Base-by-base conservation (phyloP, 2,888 invertebrate genomes). In the Caenorhabditis sp. region DNA sequence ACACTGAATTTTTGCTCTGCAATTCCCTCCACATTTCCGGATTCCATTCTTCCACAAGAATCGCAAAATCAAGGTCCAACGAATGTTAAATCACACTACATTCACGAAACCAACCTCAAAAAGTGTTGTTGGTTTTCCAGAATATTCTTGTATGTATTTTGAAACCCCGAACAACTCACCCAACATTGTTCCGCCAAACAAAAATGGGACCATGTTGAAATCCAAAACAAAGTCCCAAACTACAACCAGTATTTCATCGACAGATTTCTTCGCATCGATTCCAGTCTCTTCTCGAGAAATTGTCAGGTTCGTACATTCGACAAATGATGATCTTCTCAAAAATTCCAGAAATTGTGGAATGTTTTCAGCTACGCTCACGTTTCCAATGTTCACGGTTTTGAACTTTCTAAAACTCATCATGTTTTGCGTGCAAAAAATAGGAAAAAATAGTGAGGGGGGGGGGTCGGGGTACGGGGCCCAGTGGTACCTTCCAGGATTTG, bases 61-160 rank as follows among this genome's bases (percentile, higher is more conserved):
- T 37, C 1, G 64, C 49, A 0, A 77, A 1, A 27, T 77, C 77
- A 68, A 77, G 66, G 23, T 77, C 77, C 0, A 0, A 3, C 4
- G 77, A 73, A 61, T 73, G 73, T 4, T 73, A 70, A 10, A 77
- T 77, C 0, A 77, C 62, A 17, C 67, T 62, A 26, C 73, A 77
- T 49, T 77, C 77, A n/a, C 77, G 54, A 31, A 68, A 75, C 75
- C 75, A 75, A 17, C 75, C 68, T 62, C 23, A 19, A 61, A 51
- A n/a, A n/a, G n/a, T n/a, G n/a, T n/a, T n/a, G n/a, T n/a, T n/a
- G n/a, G n/a, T 21, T 8, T 23, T 8, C 8, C 4, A 23, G 21
- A 3, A 51, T 23, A 10, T 31, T 31, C 10, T 31, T 10, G 51
- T 23, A 8, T 23, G n/a, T n/a, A n/a, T n/a, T n/a, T n/a, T n/a